phyloP scores from a whole-genome alignment of 2,113 vertebrate genomes.

The Setophaga kirtlandii region DNA sequence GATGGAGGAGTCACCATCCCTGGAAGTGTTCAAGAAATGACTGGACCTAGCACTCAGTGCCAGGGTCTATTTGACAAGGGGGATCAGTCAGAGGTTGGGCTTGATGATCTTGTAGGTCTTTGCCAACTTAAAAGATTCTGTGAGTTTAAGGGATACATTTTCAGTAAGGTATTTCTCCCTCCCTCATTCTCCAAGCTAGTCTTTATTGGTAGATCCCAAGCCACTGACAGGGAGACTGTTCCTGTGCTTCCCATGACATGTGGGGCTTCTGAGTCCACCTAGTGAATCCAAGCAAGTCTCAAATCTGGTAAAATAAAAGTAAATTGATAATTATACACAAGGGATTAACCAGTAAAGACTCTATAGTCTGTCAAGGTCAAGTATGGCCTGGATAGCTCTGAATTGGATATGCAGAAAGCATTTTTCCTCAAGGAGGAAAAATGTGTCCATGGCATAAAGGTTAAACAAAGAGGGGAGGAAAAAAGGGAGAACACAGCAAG shows the following conservation, averaged over 20 bases:
- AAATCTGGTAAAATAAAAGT: background rate
- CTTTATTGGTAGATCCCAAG: background rate
- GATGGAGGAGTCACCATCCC: background rate
- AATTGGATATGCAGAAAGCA: background rate
- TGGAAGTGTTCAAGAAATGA: background rate
- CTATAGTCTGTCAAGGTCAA: background rate
- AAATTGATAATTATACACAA: background rate
- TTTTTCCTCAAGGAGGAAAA: background rate
- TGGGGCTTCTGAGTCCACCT: background rate
- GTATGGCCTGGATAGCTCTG: background rate
- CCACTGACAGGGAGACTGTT: background rate
- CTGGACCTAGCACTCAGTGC: background rate
- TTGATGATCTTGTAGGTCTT: background rate
- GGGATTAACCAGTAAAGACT: background rate
- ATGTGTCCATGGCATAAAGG: background rate
- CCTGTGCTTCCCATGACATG: background rate
- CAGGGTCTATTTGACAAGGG: background rate
- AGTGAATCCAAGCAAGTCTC: background rate
- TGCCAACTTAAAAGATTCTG: background rate
- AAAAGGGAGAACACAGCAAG: background rate
- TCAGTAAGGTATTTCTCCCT: background rate
- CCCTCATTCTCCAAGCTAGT: background rate
- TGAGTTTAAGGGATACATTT: background rate
- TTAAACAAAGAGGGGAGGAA: background rate
- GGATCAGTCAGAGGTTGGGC: too few relatives aligned